These are phyloP conservation scores for Synanthedon formicaeformis DNA, from an alignment of 2,888 invertebrate genomes.

Conservation along the genomic window DNA sequence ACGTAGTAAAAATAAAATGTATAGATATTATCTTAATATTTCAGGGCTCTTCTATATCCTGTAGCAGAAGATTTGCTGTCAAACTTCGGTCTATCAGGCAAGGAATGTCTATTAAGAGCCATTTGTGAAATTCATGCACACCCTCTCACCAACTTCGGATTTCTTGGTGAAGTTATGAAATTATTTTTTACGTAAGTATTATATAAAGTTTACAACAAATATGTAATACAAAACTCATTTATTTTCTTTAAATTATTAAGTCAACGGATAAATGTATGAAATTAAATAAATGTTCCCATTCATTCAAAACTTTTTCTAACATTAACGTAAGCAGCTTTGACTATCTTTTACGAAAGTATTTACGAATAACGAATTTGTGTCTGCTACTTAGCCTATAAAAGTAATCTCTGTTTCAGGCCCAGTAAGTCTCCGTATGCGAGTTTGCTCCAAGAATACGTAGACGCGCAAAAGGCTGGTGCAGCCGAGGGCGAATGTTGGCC, in stretches of 20 bases:
- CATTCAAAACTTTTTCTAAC: too few species aligned
- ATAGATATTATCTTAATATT: constrained; percentile 8
- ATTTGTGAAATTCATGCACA: constrained; percentile 90
- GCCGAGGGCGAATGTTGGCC: constrained; percentile 86
- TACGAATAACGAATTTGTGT: too few species aligned
- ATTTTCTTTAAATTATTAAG: constrained; percentile 5
- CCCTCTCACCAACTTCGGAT: constrained; percentile 80
- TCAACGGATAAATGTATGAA: too few species aligned
- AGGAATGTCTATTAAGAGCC: constrained; percentile 83
- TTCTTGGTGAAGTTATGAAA: constrained; percentile 85
- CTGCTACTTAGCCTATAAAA: too few species aligned
- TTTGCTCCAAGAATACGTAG: constrained; percentile 80
- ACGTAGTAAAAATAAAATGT: too few species aligned
- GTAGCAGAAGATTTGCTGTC: constrained; percentile 83
- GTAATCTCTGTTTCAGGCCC: constrained; percentile 64
- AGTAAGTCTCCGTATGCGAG: constrained; percentile 84
- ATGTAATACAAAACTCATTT: background rate
- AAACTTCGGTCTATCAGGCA: constrained; percentile 85
- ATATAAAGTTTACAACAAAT: background rate
- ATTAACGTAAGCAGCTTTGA: too few species aligned
- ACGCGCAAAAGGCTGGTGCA: constrained; percentile 82
- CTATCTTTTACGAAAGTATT: too few species aligned
- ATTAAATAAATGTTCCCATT: too few species aligned
- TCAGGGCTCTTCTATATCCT: constrained; percentile 80
- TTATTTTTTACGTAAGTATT: constrained; percentile 82